These are phyloP conservation scores for Cryptocephalus primarius DNA, from an alignment of 2,888 invertebrate genomes.

Conservation along the genomic window DNA sequence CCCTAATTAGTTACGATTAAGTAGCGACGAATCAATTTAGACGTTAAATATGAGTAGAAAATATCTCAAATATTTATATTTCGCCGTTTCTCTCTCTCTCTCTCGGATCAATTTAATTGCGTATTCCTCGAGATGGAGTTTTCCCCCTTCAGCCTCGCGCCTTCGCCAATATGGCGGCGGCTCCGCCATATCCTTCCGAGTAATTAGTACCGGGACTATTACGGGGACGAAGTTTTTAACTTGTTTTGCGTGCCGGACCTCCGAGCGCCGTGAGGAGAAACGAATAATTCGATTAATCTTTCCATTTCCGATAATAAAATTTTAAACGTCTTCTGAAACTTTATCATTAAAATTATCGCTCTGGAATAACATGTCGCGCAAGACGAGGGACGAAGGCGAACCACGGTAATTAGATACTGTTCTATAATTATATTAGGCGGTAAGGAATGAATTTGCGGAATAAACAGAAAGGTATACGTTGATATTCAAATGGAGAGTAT, in stretches of 20 bases:
- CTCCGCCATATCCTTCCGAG: too few species aligned
- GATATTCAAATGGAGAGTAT: too few species aligned
- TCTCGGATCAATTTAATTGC: not conserved
- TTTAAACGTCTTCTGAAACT: slow-evolving; percentile 19
- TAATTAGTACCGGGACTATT: too few species aligned
- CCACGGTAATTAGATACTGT: slow-evolving; percentile 33
- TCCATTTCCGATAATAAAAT: slow-evolving; percentile 22
- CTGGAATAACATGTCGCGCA: slow-evolving; percentile 29
- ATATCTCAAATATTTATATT: slow-evolving; percentile 6
- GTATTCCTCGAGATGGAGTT: not conserved
- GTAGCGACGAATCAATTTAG: slow-evolving; percentile 6
- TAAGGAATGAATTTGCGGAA: too few species aligned
- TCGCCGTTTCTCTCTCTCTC: not conserved
- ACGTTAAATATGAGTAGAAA: slow-evolving; percentile 7
- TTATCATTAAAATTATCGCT: slow-evolving; percentile 28
- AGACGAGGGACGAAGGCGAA: slow-evolving; percentile 24
- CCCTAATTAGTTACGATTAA: slow-evolving; percentile 8
- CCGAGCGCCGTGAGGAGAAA: too few species aligned
- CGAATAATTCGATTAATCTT: slow-evolving; percentile 22
- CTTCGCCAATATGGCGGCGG: too few species aligned
- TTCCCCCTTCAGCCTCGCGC: too few species aligned
- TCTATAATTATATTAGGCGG: slow-evolving; percentile 31
- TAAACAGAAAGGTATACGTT: too few species aligned
- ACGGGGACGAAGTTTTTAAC: too few species aligned
- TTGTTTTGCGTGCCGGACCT: too few species aligned